phyloP scores from a whole-genome alignment of 1,140 invertebrate genomes.

The Pseudomyrmex gracilis region DNA sequence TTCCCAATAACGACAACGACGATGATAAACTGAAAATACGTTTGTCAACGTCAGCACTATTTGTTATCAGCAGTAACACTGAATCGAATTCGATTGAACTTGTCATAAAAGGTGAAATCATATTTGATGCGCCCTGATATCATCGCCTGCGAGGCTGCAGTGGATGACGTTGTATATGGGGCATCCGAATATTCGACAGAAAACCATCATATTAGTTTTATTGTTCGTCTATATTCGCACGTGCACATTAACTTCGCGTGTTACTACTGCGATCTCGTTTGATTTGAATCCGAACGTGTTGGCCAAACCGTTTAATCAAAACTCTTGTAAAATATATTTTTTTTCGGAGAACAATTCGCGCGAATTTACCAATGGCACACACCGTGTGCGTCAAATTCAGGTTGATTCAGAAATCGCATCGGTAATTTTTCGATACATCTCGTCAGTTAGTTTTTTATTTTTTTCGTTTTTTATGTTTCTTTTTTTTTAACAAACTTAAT shows the following conservation, averaged over 20 bases:
- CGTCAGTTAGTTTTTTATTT: neutral
- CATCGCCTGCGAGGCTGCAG: slow-evolving; percentile 19
- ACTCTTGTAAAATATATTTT: slow-evolving; percentile 38
- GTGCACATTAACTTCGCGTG: slow-evolving; percentile 17
- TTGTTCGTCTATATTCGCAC: slow-evolving; percentile 11
- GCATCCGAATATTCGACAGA: slow-evolving; percentile 24
- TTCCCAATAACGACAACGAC: slow-evolving; percentile 37
- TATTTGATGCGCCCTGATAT: slow-evolving; percentile 50
- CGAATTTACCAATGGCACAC: neutral
- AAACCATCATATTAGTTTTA: slow-evolving; percentile 53
- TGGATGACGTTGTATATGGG: slow-evolving; percentile 8
- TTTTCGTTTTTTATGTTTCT: neutral
- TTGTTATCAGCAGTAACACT: slow-evolving; percentile 45
- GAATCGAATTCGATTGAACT: slow-evolving; percentile 54
- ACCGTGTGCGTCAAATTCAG: slow-evolving; percentile 8
- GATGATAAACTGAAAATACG: slow-evolving; percentile 50
- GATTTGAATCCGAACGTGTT: slow-evolving; percentile 29
- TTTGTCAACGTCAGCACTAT: slow-evolving; percentile 33
- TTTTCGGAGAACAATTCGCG: slow-evolving; percentile 17
- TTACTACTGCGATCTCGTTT: slow-evolving; percentile 4
- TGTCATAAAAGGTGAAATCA: slow-evolving; percentile 54
- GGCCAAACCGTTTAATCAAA: slow-evolving; percentile 36
- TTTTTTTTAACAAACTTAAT: neutral
- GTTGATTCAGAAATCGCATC: slow-evolving; percentile 5
- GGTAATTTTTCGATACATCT: slow-evolving; percentile 29